These are phyloP conservation scores for Leucosticte australis DNA, from an alignment of 2,113 vertebrate species.

Conservation along the genomic window DNA sequence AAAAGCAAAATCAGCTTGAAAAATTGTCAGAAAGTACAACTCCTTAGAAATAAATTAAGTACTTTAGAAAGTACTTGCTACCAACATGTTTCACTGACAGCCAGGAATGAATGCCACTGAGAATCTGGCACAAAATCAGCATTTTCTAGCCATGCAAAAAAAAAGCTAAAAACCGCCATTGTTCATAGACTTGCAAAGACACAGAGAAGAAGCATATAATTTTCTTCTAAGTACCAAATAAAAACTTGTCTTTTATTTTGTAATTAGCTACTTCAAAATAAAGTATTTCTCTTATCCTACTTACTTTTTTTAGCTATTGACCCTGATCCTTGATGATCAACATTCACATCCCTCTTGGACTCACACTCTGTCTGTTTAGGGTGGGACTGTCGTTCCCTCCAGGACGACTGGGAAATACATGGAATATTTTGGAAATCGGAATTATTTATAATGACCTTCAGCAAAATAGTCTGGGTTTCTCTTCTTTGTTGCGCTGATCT, in stretches of 20 bases:
- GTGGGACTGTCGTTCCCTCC: not conserved
- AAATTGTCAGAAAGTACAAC: not conserved
- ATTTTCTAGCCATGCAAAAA: not conserved
- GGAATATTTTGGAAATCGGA: constrained; percentile 36
- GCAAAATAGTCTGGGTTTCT: constrained; percentile 1
- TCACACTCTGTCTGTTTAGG: constrained; percentile 15
- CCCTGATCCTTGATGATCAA: constrained; percentile 19
- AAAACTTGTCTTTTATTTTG: not conserved
- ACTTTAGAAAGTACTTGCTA: not conserved
- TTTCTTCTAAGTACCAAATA: not conserved
- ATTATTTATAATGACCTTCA: constrained; percentile 45
- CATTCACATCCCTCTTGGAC: not conserved
- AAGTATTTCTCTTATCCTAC: not conserved
- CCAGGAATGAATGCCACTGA: not conserved
- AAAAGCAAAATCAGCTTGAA: not conserved
- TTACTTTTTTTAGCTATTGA: constrained; percentile 25
- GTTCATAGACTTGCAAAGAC: not conserved
- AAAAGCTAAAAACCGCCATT: not conserved
- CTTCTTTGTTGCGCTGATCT: constrained; percentile 19
- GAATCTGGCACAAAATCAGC: not conserved
- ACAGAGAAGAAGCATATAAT: not conserved
- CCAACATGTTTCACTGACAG: not conserved
- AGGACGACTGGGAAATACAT: constrained; percentile 4
- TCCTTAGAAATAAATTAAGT: not conserved
- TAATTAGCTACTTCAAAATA: not conserved